Evolutionary conservation across 2,113 vertebrate genomes (phyloP).

Genomic region (Struthio camelus): DNA sequence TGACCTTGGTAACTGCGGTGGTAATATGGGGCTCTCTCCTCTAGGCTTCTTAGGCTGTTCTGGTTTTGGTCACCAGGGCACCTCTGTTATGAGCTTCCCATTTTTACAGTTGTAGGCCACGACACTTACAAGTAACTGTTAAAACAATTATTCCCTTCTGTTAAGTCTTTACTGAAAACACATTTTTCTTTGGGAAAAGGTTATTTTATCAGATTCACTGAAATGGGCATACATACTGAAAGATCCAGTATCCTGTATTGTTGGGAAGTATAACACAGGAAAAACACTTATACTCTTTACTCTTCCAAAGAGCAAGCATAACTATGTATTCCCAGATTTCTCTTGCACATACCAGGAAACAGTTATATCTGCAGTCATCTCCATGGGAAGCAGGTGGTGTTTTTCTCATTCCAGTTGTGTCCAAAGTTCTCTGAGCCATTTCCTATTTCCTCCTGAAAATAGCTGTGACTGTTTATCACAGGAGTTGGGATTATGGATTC

Average conservation of each 20-base stretch:
- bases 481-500: neutral
- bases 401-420: slow-evolving; percentile 3
- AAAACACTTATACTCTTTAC: neutral
- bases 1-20: neutral
- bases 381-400: slow-evolving; percentile 45
- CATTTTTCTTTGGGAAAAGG: neutral
- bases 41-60: neutral
- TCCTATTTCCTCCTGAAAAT: slow-evolving; percentile 43
- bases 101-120: neutral
- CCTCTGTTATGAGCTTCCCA: neutral
- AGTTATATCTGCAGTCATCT: neutral
- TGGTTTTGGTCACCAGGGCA: neutral
- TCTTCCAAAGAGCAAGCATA: neutral
- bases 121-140: neutral
- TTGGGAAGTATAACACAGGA: neutral
- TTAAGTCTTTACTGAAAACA: neutral
- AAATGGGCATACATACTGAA: neutral
- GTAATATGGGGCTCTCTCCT: neutral
- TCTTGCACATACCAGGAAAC: slow-evolving; percentile 15
- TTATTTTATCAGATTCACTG: neutral
- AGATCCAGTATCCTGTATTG: neutral
- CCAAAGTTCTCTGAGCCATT: neutral
- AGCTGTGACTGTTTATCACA: neutral
- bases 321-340: neutral
- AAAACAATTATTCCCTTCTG: neutral